These are phyloP conservation scores for Petroica traversi DNA, from an alignment of 2,113 vertebrate species.

Conservation along the genomic window DNA sequence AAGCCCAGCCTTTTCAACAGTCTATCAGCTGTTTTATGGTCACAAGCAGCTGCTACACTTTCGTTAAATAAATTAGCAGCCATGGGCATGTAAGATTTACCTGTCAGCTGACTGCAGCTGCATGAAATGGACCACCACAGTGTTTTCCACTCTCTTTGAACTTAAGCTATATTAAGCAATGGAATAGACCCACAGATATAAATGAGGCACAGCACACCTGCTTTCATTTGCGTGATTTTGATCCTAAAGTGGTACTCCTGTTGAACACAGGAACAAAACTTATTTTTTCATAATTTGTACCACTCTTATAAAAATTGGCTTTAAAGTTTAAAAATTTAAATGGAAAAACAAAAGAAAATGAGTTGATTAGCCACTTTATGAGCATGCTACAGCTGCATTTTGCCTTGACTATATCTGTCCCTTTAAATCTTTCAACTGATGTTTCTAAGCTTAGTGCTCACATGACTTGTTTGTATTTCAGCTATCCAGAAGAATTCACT, in stretches of 20 bases:
- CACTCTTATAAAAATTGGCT: not conserved
- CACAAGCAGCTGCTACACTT: not conserved
- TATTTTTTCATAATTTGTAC: not conserved
- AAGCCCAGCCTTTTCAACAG: not conserved
- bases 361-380: not conserved
- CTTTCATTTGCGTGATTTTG: not conserved
- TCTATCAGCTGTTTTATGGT: not conserved
- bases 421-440: not conserved
- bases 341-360: not conserved
- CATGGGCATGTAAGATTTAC: not conserved
- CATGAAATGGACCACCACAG: not conserved
- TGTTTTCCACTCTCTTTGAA: not conserved
- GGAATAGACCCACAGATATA: fast-evolving
- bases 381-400: not conserved
- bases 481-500: not conserved
- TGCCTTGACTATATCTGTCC: fast-evolving
- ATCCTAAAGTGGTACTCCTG: not conserved
- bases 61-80: not conserved
- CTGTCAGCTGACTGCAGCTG: not conserved
- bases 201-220: not conserved
- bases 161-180: not conserved
- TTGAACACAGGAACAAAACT: not conserved
- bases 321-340: not conserved
- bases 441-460: not conserved
- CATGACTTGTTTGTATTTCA: not conserved